phyloP scores from a whole-genome alignment of 2,797 vertebrate genomes.

The Sebastes paucispinis region DNA sequence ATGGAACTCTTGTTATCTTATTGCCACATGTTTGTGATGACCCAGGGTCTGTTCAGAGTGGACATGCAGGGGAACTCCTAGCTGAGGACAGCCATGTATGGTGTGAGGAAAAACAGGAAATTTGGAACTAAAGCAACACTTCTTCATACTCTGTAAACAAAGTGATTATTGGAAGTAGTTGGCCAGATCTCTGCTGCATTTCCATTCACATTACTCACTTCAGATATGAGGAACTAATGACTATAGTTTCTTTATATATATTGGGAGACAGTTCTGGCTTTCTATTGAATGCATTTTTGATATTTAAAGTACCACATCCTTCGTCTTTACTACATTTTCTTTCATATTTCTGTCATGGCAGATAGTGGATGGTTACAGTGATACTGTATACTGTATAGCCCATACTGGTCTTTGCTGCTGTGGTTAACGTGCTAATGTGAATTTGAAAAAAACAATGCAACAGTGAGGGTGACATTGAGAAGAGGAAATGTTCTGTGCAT shows the following conservation, averaged over 20 bases:
- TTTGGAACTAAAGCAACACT: slow-evolving; percentile 20
- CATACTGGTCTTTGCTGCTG: neutral
- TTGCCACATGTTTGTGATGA: slow-evolving; percentile 56
- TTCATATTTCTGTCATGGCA: neutral
- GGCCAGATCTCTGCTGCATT: neutral
- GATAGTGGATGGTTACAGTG: neutral
- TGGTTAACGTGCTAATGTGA: neutral
- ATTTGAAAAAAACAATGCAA: neutral
- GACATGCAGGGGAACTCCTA: slow-evolving; percentile 42
- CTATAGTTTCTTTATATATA: too few species aligned
- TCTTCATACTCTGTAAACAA: slow-evolving; percentile 38
- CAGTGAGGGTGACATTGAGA: slow-evolving; percentile 32
- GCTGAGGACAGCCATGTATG: slow-evolving; percentile 16
- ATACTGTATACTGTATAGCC: neutral
- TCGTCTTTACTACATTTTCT: neutral
- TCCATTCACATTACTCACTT: neutral
- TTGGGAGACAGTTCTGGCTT: neutral
- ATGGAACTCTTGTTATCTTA: slow-evolving; percentile 65
- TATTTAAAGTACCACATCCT: neutral
- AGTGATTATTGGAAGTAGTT: slow-evolving; percentile 31
- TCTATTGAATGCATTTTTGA: neutral
- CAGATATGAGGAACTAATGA: neutral
- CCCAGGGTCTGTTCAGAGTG: slow-evolving; percentile 30
- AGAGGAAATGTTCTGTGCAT: slow-evolving; percentile 57
- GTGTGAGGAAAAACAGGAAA: slow-evolving; percentile 48